phyloP scores from a whole-genome alignment of 2,888 invertebrate species.

The Ennomos fuscantarius region DNA sequence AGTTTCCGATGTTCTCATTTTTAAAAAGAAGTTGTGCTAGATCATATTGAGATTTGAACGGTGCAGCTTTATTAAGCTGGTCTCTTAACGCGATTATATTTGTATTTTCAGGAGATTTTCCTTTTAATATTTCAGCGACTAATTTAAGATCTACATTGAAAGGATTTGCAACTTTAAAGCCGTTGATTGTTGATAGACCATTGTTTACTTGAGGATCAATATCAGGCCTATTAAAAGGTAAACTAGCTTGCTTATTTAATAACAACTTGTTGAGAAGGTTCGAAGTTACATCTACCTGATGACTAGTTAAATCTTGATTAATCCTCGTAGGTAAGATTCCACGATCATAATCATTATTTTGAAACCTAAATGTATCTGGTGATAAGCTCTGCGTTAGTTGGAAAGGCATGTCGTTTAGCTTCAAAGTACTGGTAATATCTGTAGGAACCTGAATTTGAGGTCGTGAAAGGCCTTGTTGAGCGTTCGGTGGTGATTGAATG shows the following conservation, averaged over 20 bases:
- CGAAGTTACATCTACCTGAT: slow-evolving; percentile 72
- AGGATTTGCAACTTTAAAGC: slow-evolving; percentile 81
- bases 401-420: slow-evolving; percentile 74
- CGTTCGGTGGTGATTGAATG: slow-evolving; percentile 55
- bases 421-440: slow-evolving; percentile 65
- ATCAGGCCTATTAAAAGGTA: slow-evolving; percentile 64
- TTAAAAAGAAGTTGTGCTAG: slow-evolving; percentile 71
- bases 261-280: slow-evolving; percentile 68
- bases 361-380: slow-evolving; percentile 57
- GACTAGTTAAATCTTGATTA: slow-evolving; percentile 77
- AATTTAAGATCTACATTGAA: slow-evolving; percentile 80
- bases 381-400: slow-evolving; percentile 65
- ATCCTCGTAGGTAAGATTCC: slow-evolving; percentile 64
- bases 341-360: slow-evolving; percentile 68
- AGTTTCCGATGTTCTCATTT: slow-evolving; percentile 62
- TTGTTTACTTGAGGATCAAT: slow-evolving; percentile 58
- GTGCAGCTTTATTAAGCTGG: slow-evolving; percentile 64
- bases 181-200: slow-evolving; percentile 74
- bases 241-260: slow-evolving; percentile 59
- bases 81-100: slow-evolving; percentile 65
- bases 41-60: slow-evolving; percentile 68
- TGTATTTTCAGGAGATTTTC: slow-evolving; percentile 69
- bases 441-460: slow-evolving; percentile 55
- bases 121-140: slow-evolving; percentile 78
- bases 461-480: slow-evolving; percentile 56